Percentiles rank a stretch among this genome's conserved stretches.
Conservation (phyloP, 2,797 vertebrate species). For the Heliangelus exortis region DNA sequence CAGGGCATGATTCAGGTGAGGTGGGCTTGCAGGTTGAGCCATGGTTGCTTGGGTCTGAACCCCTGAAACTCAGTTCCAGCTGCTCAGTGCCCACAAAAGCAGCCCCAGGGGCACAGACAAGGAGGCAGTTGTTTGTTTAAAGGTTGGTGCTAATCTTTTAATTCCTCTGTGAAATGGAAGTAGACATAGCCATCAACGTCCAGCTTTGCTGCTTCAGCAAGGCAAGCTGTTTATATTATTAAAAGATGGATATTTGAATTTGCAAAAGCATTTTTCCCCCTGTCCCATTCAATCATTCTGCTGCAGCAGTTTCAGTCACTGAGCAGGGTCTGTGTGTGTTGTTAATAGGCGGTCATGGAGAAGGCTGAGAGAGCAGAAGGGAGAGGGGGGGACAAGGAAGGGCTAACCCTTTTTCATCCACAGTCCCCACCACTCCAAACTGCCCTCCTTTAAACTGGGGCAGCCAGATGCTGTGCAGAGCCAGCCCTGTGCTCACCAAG, state of each 20-base stretch:
- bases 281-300: not conserved
- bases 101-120: not conserved
- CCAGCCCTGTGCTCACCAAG: not conserved
- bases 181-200: not conserved
- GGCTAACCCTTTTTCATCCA: not conserved
- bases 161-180: slow-evolving; percentile 46
- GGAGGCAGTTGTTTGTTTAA: not conserved
- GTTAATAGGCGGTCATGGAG: not conserved
- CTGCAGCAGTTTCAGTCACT: not conserved
- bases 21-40: not conserved
- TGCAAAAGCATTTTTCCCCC: slow-evolving; percentile 13
- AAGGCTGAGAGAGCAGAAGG: not conserved
- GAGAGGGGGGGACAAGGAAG: not conserved
- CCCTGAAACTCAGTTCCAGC: not conserved
- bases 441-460: not conserved
- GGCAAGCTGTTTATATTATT: slow-evolving; percentile 38
- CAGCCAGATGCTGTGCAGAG: not conserved
- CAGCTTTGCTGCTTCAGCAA: slow-evolving; percentile 43
- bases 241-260: slow-evolving; percentile 13
- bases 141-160: slow-evolving; percentile 27
- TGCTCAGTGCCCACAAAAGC: not conserved
- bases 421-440: not conserved
- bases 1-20: not conserved
- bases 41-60: not conserved
- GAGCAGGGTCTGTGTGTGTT: not conserved